Percentiles rank a stretch among this genome's conserved stretches.
Conservation (phyloP, 2,797 vertebrate species). For the Antrozous pallidus region DNA sequence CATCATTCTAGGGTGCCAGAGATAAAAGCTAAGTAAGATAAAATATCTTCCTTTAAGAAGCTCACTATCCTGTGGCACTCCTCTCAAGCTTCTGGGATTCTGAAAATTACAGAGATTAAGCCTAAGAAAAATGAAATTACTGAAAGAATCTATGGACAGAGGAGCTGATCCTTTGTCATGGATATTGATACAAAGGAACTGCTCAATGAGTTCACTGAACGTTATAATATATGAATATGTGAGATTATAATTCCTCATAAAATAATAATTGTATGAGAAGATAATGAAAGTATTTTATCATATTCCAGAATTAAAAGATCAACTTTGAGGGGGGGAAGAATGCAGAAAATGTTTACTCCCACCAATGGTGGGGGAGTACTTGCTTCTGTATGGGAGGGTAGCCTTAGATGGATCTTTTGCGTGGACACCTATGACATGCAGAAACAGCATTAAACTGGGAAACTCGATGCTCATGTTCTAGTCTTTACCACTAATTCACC, state of each 20-base stretch:
- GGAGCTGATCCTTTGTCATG: neutral
- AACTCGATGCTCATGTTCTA: neutral
- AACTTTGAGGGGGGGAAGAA: neutral
- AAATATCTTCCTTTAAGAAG: neutral
- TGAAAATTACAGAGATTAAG: neutral
- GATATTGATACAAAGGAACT: neutral
- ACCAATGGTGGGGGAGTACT: neutral
- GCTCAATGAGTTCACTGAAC: neutral
- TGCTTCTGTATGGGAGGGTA: neutral
- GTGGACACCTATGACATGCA: neutral
- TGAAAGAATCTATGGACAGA: neutral
- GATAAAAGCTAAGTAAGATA: neutral
- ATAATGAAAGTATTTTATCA: neutral
- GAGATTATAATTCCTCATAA: conserved; percentile 5
- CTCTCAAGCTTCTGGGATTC: neutral
- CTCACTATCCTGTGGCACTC: neutral
- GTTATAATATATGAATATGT: neutral
- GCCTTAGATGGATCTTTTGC: neutral
- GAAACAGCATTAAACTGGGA: neutral
- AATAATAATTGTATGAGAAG: neutral
- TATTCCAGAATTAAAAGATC: conserved; percentile 43
- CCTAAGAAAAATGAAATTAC: conserved; percentile 25
- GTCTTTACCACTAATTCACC: neutral
- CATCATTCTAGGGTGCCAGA: neutral
- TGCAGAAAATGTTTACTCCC: conserved; percentile 37